These are phyloP conservation scores for Chelidonichthys spinosus DNA, from an alignment of 2,797 vertebrate species.

Conservation along the genomic window DNA sequence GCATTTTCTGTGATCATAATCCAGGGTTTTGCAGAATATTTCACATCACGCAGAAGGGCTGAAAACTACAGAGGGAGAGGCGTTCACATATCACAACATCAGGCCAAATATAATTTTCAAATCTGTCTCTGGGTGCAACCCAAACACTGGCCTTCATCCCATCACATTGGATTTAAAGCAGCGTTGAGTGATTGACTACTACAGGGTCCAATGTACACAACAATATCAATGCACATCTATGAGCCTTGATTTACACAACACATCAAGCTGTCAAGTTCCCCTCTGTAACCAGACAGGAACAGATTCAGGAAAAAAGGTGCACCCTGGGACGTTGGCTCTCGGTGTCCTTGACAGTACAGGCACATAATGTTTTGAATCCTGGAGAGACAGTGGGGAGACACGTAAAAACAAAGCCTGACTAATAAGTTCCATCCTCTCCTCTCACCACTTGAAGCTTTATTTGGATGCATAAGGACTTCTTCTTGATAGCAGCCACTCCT, in stretches of 20 bases:
- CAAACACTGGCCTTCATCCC: conserved; percentile 28
- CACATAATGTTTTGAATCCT: not conserved
- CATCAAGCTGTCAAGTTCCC: conserved; percentile 9
- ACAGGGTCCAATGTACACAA: conserved; percentile 16
- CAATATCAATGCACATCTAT: conserved; percentile 26
- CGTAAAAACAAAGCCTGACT: not conserved
- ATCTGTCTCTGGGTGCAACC: conserved; percentile 32
- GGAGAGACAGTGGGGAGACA: not conserved
- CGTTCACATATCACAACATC: conserved; percentile 17
- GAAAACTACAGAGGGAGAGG: conserved; percentile 23
- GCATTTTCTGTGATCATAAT: not conserved
- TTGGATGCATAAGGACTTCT: conserved; percentile 96
- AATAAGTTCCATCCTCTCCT: conserved; percentile 23
- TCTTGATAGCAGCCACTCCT: conserved; percentile 93
- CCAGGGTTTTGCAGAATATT: conserved; percentile 11
- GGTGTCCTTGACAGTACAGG: not conserved
- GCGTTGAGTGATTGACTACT: conserved; percentile 25
- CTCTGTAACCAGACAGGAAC: not conserved
- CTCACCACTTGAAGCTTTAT: conserved; percentile 98
- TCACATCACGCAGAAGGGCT: not conserved
- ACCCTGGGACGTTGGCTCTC: not conserved
- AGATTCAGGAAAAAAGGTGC: not conserved
- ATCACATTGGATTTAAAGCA: conserved; percentile 40
- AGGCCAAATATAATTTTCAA: conserved; percentile 42
- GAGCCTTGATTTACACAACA: conserved; percentile 1